Percentiles rank a stretch among this genome's conserved stretches.
These are phyloP conservation scores for Heteractis magnifica DNA, from an alignment of 92 coral and sea anemone species.

Conservation along the genomic window DNA sequence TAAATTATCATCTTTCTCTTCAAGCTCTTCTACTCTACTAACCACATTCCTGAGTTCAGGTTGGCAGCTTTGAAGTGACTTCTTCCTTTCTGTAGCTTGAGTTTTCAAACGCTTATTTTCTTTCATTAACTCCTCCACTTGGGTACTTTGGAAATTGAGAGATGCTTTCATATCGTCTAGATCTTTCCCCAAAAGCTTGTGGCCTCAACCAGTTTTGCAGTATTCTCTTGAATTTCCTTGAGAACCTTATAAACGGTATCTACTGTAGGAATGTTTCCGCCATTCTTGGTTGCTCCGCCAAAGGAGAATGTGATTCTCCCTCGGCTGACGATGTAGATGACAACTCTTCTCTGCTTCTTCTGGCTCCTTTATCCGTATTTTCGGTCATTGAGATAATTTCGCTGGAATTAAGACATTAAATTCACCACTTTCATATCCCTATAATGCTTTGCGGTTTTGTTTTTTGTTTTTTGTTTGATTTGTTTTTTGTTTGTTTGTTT, in stretches of 20 bases:
- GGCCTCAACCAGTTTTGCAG: not conserved
- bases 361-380: not conserved
- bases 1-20: conserved; percentile 5
- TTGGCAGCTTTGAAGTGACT: not conserved
- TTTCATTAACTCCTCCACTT: conserved; percentile 1
- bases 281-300: not conserved
- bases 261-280: not conserved
- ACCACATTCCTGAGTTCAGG: too few species aligned
- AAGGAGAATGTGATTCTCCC: too few species aligned
- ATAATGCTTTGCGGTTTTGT: too few species aligned
- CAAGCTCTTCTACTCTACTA: not conserved
- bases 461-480: too few species aligned
- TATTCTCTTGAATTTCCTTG: conserved; percentile 16
- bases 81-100: not conserved
- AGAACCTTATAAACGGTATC: not conserved
- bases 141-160: not conserved
- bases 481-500: too few species aligned
- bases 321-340: too few species aligned
- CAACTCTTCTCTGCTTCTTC: not conserved
- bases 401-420: too few species aligned
- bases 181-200: not conserved
- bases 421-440: too few species aligned
- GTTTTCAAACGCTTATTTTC: not conserved
- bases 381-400: not conserved
- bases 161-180: not conserved